Evolutionary conservation across 1,140 invertebrate genomes (phyloP).

Genomic region (Himalopsyche phryganea): DNA sequence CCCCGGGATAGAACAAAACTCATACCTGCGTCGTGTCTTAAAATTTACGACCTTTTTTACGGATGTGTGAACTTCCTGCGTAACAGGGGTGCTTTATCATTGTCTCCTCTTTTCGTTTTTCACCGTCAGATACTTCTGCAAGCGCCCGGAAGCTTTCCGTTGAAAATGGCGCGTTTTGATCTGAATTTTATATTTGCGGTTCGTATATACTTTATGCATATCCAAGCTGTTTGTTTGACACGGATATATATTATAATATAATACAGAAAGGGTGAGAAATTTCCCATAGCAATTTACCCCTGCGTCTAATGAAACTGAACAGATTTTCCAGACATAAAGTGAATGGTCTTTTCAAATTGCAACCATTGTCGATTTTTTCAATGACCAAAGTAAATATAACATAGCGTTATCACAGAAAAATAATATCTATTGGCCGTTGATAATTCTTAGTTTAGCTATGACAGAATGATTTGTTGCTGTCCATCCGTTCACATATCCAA

Average conservation of each 20-base stretch:
- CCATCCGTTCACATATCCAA: no score
- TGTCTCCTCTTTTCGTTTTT: constrained; percentile 29
- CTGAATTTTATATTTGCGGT: constrained; percentile 32
- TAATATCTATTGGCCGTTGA: no score
- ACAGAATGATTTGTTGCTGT: no score
- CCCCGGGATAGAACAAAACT: constrained; percentile 20
- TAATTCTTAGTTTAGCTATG: no score
- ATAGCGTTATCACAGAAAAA: no score
- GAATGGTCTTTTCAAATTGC: no score
- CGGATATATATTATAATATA: constrained; percentile 15
- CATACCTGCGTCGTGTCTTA: constrained; percentile 24
- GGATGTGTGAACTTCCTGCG: constrained; percentile 32
- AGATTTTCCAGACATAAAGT: no score
- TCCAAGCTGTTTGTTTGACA: constrained; percentile 29
- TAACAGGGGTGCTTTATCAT: constrained; percentile 33
- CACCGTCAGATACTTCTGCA: constrained; percentile 6
- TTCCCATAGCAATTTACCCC: no score
- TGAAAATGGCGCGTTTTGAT: constrained; percentile 30
- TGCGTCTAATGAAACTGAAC: no score
- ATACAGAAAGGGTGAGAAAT: no score
- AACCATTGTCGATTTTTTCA: no score
- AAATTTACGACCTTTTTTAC: constrained; percentile 34
- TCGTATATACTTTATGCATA: constrained; percentile 32
- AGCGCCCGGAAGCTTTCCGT: constrained; percentile 2
- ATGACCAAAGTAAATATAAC: no score